Evolutionary conservation across 2,113 vertebrate species (phyloP).

Genomic region (Myodes glareolus): DNA sequence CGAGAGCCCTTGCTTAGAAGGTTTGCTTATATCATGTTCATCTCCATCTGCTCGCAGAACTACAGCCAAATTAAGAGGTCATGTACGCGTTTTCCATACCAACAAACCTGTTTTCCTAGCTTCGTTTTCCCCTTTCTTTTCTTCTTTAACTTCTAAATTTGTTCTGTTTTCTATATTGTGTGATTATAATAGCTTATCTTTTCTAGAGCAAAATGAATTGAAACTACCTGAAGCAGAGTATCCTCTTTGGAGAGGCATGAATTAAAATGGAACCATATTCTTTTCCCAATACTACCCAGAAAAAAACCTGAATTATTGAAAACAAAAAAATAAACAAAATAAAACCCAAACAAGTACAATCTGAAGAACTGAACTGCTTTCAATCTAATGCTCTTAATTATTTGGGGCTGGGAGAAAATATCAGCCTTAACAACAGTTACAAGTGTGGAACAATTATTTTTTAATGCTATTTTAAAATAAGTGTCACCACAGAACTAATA

Average conservation of each 20-base stretch:
- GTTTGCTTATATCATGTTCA: neutral
- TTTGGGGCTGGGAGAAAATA: neutral
- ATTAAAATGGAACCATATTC: neutral
- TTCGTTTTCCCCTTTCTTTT: conserved; percentile 18
- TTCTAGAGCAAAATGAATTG: neutral
- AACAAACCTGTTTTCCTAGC: conserved; percentile 25
- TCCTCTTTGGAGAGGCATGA: neutral
- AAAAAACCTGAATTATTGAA: conserved; percentile 21
- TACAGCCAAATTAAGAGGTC: conserved; percentile 27
- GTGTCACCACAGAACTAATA: conserved; percentile 4
- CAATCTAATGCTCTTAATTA: neutral
- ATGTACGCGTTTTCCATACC: neutral
- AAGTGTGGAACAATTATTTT: neutral
- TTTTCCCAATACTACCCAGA: neutral
- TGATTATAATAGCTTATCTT: conserved; percentile 1
- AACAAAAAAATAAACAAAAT: neutral
- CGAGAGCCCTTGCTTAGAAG: neutral
- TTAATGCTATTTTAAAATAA: conserved; percentile 39
- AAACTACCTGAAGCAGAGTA: conserved; percentile 18
- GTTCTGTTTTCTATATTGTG: conserved; percentile 1
- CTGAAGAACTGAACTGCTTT: neutral
- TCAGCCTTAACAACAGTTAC: neutral
- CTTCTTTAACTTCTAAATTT: conserved; percentile 30
- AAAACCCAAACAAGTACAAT: neutral
- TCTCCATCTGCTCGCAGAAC: neutral